phyloP scores from a whole-genome alignment of 2,888 invertebrate genomes.

The Lacanobia wlatinum region DNA sequence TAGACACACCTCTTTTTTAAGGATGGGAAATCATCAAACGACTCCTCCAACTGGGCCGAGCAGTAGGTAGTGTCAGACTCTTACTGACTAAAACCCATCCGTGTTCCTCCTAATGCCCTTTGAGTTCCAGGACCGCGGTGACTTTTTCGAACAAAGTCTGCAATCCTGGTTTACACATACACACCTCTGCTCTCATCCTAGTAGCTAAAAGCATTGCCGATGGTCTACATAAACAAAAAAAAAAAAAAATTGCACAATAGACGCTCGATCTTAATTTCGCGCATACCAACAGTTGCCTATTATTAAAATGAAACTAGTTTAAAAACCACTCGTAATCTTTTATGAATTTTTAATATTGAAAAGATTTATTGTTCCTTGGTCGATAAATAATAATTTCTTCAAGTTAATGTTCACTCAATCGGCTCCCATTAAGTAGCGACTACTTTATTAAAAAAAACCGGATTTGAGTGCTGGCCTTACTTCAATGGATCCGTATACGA shows the following conservation, averaged over 20 bases:
- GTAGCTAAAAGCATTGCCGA: background rate
- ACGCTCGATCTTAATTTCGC: constrained; percentile 44
- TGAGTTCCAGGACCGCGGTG: no score
- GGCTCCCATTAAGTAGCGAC: constrained; percentile 66
- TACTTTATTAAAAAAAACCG: constrained; percentile 64
- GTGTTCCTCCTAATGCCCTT: no score
- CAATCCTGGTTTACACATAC: no score
- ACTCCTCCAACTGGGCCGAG: no score
- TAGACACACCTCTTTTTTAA: background rate
- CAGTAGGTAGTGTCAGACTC: no score
- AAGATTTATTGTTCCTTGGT: constrained; percentile 62
- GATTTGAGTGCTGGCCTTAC: constrained; percentile 55
- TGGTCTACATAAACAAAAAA: background rate
- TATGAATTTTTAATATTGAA: constrained; percentile 62
- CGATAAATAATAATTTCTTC: constrained; percentile 69
- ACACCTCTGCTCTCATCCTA: no score
- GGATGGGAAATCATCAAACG: no score
- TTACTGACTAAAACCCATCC: no score
- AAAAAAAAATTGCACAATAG: constrained; percentile 39
- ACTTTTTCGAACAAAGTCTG: no score
- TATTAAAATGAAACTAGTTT: constrained; percentile 59
- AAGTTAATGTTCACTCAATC: constrained; percentile 65
- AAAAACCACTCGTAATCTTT: constrained; percentile 54
- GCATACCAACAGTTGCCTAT: constrained; percentile 28
- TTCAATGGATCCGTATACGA: constrained; percentile 61